Evolutionary conservation across 2,888 invertebrate genomes (phyloP).

Genomic region (Leptarthrus brevirostris): DNA sequence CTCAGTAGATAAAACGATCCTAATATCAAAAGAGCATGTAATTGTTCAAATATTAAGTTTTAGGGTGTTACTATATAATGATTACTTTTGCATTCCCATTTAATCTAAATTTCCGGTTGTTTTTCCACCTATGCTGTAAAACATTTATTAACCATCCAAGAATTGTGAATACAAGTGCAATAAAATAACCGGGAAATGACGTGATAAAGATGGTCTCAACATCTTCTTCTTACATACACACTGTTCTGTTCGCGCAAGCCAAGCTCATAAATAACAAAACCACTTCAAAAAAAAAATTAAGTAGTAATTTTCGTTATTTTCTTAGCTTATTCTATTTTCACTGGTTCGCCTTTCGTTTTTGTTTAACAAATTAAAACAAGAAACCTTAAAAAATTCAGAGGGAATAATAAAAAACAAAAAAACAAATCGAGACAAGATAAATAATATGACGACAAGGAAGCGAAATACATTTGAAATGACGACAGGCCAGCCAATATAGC

Average conservation of each 20-base stretch:
- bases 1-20: too few species aligned
- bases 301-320: not conserved
- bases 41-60: too few species aligned
- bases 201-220: not conserved
- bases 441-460: conserved; percentile 11
- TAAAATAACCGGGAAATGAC: conserved; percentile 1
- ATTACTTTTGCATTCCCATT: too few species aligned
- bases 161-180: too few species aligned
- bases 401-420: not conserved
- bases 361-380: not conserved
- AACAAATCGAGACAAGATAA: not conserved
- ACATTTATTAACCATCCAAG: too few species aligned
- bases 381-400: not conserved
- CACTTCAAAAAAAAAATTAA: not conserved
- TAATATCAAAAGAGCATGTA: too few species aligned
- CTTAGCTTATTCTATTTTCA: not conserved
- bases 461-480: not conserved
- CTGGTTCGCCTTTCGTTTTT: not conserved
- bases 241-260: not conserved
- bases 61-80: too few species aligned
- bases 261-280: not conserved
- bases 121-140: too few species aligned
- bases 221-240: not conserved
- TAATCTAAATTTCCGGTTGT: too few species aligned
- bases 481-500: conserved; percentile 4